These are phyloP conservation scores for Idaea straminata DNA, from an alignment of 2,888 invertebrate genomes.

Conservation along the genomic window DNA sequence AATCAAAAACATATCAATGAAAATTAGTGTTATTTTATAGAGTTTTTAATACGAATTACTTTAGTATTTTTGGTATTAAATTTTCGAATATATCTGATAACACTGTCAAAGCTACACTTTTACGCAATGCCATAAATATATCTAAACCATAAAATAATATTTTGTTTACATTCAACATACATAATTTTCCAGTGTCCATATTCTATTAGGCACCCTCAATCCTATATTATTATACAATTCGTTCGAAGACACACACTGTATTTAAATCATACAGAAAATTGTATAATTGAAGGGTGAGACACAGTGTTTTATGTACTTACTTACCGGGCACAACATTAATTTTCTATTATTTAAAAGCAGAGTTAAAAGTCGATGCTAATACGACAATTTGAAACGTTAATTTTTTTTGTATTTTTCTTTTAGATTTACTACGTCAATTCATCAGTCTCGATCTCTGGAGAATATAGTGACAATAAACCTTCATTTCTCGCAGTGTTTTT, in stretches of 20 bases:
- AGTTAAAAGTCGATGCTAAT: neutral
- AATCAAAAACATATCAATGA: too few species aligned
- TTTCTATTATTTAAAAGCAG: neutral
- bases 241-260: neutral
- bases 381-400: neutral
- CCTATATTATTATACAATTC: slow-evolving; percentile 6
- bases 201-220: neutral
- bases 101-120: too few species aligned
- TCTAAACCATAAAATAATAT: slow-evolving; percentile 31
- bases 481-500: too few species aligned
- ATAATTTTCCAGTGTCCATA: slow-evolving; percentile 1
- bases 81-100: too few species aligned
- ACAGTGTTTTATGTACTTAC: slow-evolving; percentile 2
- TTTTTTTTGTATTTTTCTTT: neutral
- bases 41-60: too few species aligned
- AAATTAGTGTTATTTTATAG: too few species aligned
- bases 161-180: slow-evolving; percentile 35
- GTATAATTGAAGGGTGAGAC: neutral
- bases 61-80: too few species aligned
- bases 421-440: neutral
- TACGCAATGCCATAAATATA: too few species aligned
- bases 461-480: too few species aligned
- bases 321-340: neutral
- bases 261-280: slow-evolving; percentile 1
- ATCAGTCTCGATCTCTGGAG: too few species aligned